Evolutionary conservation across 2,888 invertebrate genomes (phyloP), one percentile per base, ranked within the genome.

Genomic region (Mamestra brassicae): DNA sequence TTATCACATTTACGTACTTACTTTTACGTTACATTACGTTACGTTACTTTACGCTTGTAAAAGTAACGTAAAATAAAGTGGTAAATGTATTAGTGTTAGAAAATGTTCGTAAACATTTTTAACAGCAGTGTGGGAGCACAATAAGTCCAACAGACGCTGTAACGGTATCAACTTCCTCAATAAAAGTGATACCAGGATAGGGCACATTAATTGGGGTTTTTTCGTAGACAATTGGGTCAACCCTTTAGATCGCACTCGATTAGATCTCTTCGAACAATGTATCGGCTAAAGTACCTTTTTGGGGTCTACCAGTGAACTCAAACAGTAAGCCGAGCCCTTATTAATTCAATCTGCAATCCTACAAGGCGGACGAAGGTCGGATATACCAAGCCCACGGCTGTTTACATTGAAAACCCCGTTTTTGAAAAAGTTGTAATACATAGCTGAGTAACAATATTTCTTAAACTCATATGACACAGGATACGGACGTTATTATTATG

Each of bases 271-370:
- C 64, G 67, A 81, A 62, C 83, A 84, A 79, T 76, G 70, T 76
- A 83, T 85, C 58, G 62, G 57, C 34, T 65, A 60, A 67, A 71
- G 71, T 71, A 70, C 73, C 74, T 70, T 78, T 76, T 83, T 80
- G 61, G 72, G 68, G 67, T 67, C 54, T 76, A 75, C 57, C 42
- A 52, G 50, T 67, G 57, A 81, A 85, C 70, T 87, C 76, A 87
- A 85, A 83, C 74, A 83, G 72, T 76, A 66, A 72, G 64, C 64
- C 66, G 64, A 68, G 17, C 57, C 79, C 65, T 76, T 82, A 76
- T 72, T 85, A 77, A 85, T 83, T 87, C 62, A 78, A 76, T 69
- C 66, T 62, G 70, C 62, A 75, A 73, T 69, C 74, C 71, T 67
- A 69, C 42, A 69, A 66, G 34, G 61, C 63, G 57, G 42, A 77